Percentiles rank a stretch among this genome's conserved stretches.
Evolutionary conservation across 2,113 vertebrate species (phyloP).

Genomic region (Zeus faber): DNA sequence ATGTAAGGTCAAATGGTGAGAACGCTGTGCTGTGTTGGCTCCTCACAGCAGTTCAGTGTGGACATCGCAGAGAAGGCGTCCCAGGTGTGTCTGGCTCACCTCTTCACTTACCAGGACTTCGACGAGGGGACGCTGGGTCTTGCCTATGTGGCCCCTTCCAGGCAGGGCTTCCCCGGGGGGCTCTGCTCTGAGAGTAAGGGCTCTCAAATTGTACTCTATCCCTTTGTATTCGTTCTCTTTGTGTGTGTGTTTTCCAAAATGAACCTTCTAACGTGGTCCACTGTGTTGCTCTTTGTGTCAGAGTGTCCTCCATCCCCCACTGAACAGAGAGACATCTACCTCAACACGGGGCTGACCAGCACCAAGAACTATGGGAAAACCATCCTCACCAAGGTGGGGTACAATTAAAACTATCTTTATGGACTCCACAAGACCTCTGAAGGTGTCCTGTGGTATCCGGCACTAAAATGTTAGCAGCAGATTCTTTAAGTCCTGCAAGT

Average conservation of each 20-base stretch:
- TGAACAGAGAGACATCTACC: slow-evolving; percentile 79
- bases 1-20: too few relatives aligned
- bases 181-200: slow-evolving; percentile 89
- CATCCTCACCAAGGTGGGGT: slow-evolving; percentile 91
- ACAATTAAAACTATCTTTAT: too few relatives aligned
- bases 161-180: slow-evolving; percentile 84
- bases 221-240: not conserved
- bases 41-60: slow-evolving; percentile 88
- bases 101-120: slow-evolving; percentile 98
- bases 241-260: not conserved
- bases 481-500: too few relatives aligned
- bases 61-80: slow-evolving; percentile 92
- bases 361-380: slow-evolving; percentile 99
- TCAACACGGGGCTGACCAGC: slow-evolving; percentile 96
- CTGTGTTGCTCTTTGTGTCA: slow-evolving; percentile 20
- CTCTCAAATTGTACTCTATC: not conserved
- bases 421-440: too few relatives aligned
- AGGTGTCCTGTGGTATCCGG: too few relatives aligned
- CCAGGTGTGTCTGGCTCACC: slow-evolving; percentile 90
- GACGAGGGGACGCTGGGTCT: slow-evolving; percentile 93
- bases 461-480: too few relatives aligned
- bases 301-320: slow-evolving; percentile 75
- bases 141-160: slow-evolving; percentile 92
- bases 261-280: not conserved
- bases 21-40: slow-evolving; percentile 1